Evolutionary conservation across 2,113 vertebrate species (phyloP).

Genomic region (Gasterosteus nipponicus): DNA sequence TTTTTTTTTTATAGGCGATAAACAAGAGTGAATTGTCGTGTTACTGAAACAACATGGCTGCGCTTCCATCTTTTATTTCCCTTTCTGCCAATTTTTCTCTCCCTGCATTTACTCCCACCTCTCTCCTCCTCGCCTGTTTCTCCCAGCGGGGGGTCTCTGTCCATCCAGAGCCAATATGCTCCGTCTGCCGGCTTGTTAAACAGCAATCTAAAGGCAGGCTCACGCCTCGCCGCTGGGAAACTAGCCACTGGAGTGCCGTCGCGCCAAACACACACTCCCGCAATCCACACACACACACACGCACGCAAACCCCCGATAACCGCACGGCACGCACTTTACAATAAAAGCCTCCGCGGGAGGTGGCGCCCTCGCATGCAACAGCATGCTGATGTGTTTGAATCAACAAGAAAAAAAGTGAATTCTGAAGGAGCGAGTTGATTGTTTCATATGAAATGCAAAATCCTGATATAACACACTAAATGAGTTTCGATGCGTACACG

Average conservation of each 20-base stretch:
- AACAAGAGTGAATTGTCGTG: not conserved
- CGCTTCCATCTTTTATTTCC: not conserved
- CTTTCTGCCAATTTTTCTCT: not conserved
- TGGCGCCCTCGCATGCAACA: not conserved
- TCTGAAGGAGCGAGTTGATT: conserved; percentile 13
- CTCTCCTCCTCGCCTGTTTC: conserved; percentile 17
- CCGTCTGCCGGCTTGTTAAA: conserved; percentile 78
- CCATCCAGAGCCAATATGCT: conserved; percentile 77
- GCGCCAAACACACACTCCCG: conserved; percentile 54
- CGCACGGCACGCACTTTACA: conserved; percentile 20
- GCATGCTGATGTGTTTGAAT: conserved; percentile 33
- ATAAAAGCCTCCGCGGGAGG: conserved; percentile 38
- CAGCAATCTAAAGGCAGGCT: conserved; percentile 83
- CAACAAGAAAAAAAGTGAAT: conserved; percentile 53
- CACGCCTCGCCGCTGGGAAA: conserved; percentile 76
- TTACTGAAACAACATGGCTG: not conserved
- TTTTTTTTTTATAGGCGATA: not conserved
- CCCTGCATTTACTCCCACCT: conserved; percentile 1
- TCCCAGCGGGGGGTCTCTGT: conserved; percentile 65
- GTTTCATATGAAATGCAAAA: conserved; percentile 40
- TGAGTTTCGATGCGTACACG: conserved; percentile 24
- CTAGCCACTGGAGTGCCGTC: conserved; percentile 67
- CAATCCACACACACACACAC: conserved; percentile 22
- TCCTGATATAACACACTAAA: conserved; percentile 31
- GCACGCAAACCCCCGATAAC: conserved; percentile 5